phyloP scores from a whole-genome alignment of 2,113 vertebrate genomes.

The Nymphicus hollandicus region DNA sequence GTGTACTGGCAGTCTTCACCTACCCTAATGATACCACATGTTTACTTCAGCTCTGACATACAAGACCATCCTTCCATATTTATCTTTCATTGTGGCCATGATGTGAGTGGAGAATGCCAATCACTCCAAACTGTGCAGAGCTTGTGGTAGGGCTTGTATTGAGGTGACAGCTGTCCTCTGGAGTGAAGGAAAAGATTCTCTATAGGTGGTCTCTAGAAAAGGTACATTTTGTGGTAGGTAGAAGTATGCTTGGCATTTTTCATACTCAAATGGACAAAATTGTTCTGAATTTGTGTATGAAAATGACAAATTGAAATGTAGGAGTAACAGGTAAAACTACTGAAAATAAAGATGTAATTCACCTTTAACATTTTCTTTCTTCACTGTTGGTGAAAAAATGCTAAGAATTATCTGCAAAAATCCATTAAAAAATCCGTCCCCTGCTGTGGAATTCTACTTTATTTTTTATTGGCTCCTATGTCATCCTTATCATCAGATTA shows the following conservation, averaged over 20 bases:
- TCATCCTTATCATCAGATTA: slow-evolving; percentile 4
- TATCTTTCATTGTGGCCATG: not conserved
- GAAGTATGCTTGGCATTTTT: not conserved
- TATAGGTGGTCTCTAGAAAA: not conserved
- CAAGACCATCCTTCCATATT: not conserved
- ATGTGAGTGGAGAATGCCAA: not conserved
- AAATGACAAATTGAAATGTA: not conserved
- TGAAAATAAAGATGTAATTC: not conserved
- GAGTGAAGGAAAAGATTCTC: not conserved
- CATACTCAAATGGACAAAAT: not conserved
- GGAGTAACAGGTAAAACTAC: not conserved
- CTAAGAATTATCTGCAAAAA: not conserved
- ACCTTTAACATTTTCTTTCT: not conserved
- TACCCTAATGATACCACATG: not conserved
- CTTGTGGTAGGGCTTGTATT: not conserved
- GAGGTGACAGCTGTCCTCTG: not conserved
- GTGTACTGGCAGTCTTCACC: not conserved
- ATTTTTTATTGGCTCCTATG: not conserved
- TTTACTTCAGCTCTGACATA: slow-evolving; percentile 13
- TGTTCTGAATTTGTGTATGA: not conserved
- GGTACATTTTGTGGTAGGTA: not conserved
- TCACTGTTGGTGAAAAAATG: not conserved
- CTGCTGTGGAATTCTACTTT: not conserved
- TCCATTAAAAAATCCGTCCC: not conserved
- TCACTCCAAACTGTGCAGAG: not conserved